Evolutionary conservation across 2,113 vertebrate species (phyloP), one percentile per base, ranked within the genome.

Genomic region (Cettia cetti): DNA sequence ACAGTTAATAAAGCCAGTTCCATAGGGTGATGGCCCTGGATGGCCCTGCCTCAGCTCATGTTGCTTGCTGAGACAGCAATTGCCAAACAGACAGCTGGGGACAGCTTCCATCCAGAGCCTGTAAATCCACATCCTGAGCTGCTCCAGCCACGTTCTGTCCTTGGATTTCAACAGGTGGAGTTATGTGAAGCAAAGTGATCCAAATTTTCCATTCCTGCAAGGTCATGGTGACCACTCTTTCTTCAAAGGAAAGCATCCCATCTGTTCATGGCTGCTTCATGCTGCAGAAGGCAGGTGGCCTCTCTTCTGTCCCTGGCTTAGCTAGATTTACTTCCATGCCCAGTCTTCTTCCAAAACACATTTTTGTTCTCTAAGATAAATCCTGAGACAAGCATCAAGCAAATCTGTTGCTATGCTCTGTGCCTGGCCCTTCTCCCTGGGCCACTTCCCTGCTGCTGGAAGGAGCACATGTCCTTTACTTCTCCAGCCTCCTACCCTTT

Each of bases 151-250:
- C 1, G 0, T 14, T 71, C 44, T 78, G 52, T 52, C 79, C 60
- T 86, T 94, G n/a, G 33, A 75, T 94, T 90, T 94, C 77, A 91
- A 86, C 72, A 95, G 60, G 56, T 81, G 83, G 68, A 90, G 33
- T 66, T 27, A 79, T 6, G 6, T 68, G 65, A 49, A 89, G 40
- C 20, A 69, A 89, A 92, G 31, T 4, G 37, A 60, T 49, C 35
- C 52, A 68, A 56, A 71, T 59, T 78, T 92, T 60, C 53, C 44
- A 45, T 71, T 94, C 52, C 72, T 71, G 24, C 65, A 86, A 91
- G 72, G 71, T 83, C 71, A 65, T 18, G 30, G 42, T 70, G 64
- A 90, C 47, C 56, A 56, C 6, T 66, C 17, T 80, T 7, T 66
- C 56, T 94, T 82, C 60, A 65, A 92, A 89, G 81, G 39, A 44